Evolutionary conservation across 2,888 invertebrate species (phyloP), one percentile per base, ranked within the genome.

Genomic region (Synanthedon vespiformis): DNA sequence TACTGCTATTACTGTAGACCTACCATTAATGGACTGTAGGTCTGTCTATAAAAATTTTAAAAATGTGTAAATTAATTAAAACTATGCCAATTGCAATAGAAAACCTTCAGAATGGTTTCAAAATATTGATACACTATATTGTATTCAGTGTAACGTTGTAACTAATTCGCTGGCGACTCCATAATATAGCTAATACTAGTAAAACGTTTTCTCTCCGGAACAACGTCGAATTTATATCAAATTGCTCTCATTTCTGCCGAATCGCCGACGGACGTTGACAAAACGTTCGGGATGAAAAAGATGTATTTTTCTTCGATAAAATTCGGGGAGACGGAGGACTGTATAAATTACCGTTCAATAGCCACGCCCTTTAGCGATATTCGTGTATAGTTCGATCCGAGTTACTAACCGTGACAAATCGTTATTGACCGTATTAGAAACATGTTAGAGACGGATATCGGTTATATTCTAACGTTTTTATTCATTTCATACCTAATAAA

Each of bases 281-380:
- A 83, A 84, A 72, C 71, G 74, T 63, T 67, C 55, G 60, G 73
- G 70, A 76, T 74, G 78, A 79, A 77, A 81, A 80, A 82, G 78
- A 81, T 80, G 79, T 81, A 82, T 82, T 80, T 80, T 72, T 70
- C 73, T 64, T 64, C 79, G 81, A 80, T 81, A 79, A 82, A 80
- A 82, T 81, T 80, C 70, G 74, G 67, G 63, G 63, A 68, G 70
- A 68, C 67, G 67, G 63, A 63, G 67, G 70, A 68, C 67, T 62
- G 70, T 72, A 71, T 71, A 71, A 70, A 72, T 71, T 67, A 65
- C 48, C 40, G 57, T 59, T 59, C 60, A 58, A 59, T 59, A 56
- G 52, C 49, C 61, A 61, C 57, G 48, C 49, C 54, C 52, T 44
- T 44, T 44, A 44, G 44, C 44, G 12, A 44, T 14, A 44, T 44